A percentile compares a stretch with the other conserved stretches of the same genome.
phyloP scores from a whole-genome alignment of 37 sponge, comb jelly and placozoan species.

The Chondrilla cf. caribensis region DNA sequence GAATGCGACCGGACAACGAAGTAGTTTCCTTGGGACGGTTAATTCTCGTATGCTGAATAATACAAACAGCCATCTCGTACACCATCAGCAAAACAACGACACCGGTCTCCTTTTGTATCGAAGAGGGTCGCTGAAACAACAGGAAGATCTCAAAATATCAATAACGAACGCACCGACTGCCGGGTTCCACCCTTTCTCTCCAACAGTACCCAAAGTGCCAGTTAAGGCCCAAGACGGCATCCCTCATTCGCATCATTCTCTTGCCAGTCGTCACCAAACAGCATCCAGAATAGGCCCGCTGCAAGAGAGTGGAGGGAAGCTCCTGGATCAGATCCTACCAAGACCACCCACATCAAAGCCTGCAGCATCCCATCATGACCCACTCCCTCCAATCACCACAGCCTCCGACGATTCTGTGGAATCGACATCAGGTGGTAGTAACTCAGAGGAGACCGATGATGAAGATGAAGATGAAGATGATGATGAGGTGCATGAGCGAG shows the following conservation, averaged over 20 bases:
- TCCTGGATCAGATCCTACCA: background rate
- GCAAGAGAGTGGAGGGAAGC: background rate
- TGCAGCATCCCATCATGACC: background rate
- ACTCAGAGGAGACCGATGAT: background rate
- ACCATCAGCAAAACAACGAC: background rate
- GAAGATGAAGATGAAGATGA: background rate
- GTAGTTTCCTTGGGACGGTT: background rate
- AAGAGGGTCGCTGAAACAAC: background rate
- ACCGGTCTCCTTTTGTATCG: background rate
- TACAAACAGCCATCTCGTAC: background rate
- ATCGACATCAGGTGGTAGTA: background rate
- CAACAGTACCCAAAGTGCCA: background rate
- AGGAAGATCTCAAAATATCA: background rate
- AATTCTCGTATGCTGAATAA: no score
- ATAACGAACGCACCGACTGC: background rate
- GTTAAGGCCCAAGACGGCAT: background rate
- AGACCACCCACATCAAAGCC: background rate
- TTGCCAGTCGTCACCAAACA: background rate
- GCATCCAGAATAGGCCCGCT: background rate
- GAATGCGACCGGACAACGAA: background rate
- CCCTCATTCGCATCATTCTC: background rate
- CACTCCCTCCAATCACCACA: background rate
- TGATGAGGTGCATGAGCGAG: background rate
- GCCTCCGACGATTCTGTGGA: background rate
- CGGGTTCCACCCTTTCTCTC: constrained; percentile 10